A percentile compares a stretch with the other conserved stretches of the same genome.
phyloP scores from a whole-genome alignment of 2,113 vertebrate species.

The Microtus montanus region DNA sequence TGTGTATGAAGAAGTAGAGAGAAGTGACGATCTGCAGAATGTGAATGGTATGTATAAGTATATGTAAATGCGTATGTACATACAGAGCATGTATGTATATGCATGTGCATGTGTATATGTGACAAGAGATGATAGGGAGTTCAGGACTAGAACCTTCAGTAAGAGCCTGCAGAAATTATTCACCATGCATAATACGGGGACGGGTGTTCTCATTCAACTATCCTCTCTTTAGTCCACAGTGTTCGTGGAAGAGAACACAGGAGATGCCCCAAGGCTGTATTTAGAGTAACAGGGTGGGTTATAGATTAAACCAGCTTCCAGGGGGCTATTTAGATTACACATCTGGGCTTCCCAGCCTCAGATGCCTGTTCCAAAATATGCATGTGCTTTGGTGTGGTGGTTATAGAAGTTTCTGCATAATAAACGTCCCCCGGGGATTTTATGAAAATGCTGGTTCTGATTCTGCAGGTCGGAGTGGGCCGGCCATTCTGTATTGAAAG shows the following conservation, averaged over 20 bases:
- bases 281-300: background rate
- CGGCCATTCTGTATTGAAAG: background rate
- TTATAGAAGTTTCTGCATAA: background rate
- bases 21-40: background rate
- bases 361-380: background rate
- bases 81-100: background rate
- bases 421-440: background rate
- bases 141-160: background rate
- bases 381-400: background rate
- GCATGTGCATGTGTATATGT: background rate
- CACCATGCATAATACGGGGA: background rate
- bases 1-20: background rate
- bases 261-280: background rate
- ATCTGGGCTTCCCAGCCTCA: background rate
- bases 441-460: slow-evolving; percentile 18
- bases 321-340: background rate
- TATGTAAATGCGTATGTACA: background rate
- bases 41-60: background rate
- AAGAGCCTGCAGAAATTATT: background rate
- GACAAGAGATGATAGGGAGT: background rate
- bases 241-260: background rate
- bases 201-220: background rate
- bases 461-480: background rate
- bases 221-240: background rate
- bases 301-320: background rate